Base-by-base conservation (phyloP, 2,888 invertebrate species). In the Cephonodes hylas region DNA sequence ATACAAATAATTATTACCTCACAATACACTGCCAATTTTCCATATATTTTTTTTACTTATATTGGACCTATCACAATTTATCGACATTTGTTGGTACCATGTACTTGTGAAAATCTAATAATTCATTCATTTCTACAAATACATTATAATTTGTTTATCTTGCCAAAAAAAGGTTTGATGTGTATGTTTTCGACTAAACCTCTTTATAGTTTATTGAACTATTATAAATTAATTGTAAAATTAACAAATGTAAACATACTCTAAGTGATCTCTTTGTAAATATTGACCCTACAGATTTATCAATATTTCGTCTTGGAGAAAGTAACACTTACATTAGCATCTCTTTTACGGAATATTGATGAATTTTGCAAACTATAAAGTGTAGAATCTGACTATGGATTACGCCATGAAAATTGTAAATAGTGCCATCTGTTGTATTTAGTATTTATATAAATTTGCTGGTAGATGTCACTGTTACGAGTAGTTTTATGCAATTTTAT, bases 251-350 rank as follows among this genome's bases (percentile, higher is more conserved):
- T 60, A 60, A 53, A 53, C 48, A 60, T 48, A 58, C 45, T 42
- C 61, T 58, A 27, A 59, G 61, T 72, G 67, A 74, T 66, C 63
- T 70, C 70, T 65, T 71, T 75, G 74, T 75, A 75, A 73, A 75
- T 75, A 75, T 56, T 68, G 64, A 66, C 67, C 66, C 66, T 64
- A 69, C 70, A 58, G 65, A 72, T 71, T 75, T 70, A 66, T 67
- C 65, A 73, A 66, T 72, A 63, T 67, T 57, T 45, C 57, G 13
- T 46, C 6, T 15, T 3, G n/a, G 42, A 25, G 57, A 34, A 18
- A 22, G 23, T 15, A 5, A 42, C 6, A 42, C 44, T n/a, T 31
- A 42, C 5, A 22, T 10, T n/a, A 44, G 6, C 8, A 1, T 34
- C 44, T 31, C 44, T 42, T 45, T 22, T 18, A 23, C 57, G 61